Evolutionary conservation across 2,113 vertebrate genomes (phyloP), one percentile per base, ranked within the genome.

Genomic region (Gymnocephalus cernua): DNA sequence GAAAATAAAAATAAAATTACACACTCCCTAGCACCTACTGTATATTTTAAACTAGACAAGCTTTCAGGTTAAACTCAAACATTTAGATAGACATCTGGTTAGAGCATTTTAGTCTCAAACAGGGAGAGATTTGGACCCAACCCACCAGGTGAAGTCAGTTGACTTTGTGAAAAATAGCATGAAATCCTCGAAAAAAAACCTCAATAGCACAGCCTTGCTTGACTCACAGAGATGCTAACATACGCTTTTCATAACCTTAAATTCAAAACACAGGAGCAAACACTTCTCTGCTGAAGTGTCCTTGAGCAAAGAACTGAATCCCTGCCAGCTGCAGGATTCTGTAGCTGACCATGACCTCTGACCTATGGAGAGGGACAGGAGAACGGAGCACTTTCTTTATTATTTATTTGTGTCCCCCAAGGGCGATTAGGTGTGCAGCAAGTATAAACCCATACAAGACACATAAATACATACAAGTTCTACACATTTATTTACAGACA

Each of bases 331-430:
- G 44, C 50, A 18, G 18, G 5, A 15, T 18, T 41, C 23, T 67
- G 47, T 23, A 45, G 47, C 35, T 27, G 44, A 18, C 69, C 16
- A 7, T 73, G 75, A 82, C 61, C 81, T 79, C 56, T 77, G 84
- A 87, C 72, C 79, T 62, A 15, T 9, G 29, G 35, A 32, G 35
- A 19, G 18, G 29, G 63, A 59, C 48, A 51, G 57, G 14, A 58
- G 67, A 67, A 13, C 23, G 27, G 6, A 59, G 21, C 21, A 11
- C n/a, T n/a, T n/a, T n/a, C n/a, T 61, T 44, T 66, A 29, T 32
- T 32, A 6, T 29, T 32, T 32, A 32, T 32, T 32, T 6, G 6
- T 32, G 32, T 32, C 32, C 32, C 32, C 32, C 0, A 6, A 32
- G 32, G 32, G 32, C 32, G 6, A 32, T 6, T 32, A 32, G 32